phyloP scores from a whole-genome alignment of 2,113 vertebrate genomes.

The Melanostigma gelatinosum region DNA sequence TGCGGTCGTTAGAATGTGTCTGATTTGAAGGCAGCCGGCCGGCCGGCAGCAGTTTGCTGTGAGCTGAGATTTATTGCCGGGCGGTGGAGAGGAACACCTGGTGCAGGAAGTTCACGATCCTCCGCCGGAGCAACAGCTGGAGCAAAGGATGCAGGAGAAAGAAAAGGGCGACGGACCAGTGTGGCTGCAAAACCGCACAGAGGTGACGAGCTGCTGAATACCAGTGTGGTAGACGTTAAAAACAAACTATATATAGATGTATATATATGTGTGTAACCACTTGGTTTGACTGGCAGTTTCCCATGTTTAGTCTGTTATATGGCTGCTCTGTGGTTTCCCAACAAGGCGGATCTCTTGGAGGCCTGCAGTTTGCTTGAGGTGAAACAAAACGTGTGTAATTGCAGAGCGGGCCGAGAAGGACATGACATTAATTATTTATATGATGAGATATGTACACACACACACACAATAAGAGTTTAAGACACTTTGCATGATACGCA shows the following conservation, averaged over 20 bases:
- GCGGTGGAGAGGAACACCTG: conserved; percentile 68
- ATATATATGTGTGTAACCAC: not conserved
- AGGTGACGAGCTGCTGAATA: conserved; percentile 19
- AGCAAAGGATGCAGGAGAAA: conserved; percentile 23
- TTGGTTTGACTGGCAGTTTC: conserved; percentile 45
- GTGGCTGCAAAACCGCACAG: conserved; percentile 7
- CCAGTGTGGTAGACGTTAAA: not conserved
- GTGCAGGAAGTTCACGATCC: conserved; percentile 47
- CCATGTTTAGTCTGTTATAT: conserved; percentile 32
- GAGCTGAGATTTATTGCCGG: conserved; percentile 60
- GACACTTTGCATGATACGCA: too few species aligned
- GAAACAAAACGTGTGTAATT: conserved; percentile 6
- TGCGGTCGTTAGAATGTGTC: conserved; percentile 44
- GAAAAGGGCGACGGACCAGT: not conserved
- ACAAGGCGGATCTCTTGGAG: not conserved
- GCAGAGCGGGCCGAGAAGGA: not conserved
- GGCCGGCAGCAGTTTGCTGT: conserved; percentile 34
- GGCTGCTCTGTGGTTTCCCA: conserved; percentile 30
- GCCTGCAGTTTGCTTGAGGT: not conserved
- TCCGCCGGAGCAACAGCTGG: conserved; percentile 49
- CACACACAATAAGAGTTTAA: too few species aligned
- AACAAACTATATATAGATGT: not conserved
- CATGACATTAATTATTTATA: not conserved
- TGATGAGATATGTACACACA: not conserved
- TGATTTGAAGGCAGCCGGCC: conserved; percentile 48